phyloP scores from a whole-genome alignment of 2,888 invertebrate species.

The Macroteleia sp. region DNA sequence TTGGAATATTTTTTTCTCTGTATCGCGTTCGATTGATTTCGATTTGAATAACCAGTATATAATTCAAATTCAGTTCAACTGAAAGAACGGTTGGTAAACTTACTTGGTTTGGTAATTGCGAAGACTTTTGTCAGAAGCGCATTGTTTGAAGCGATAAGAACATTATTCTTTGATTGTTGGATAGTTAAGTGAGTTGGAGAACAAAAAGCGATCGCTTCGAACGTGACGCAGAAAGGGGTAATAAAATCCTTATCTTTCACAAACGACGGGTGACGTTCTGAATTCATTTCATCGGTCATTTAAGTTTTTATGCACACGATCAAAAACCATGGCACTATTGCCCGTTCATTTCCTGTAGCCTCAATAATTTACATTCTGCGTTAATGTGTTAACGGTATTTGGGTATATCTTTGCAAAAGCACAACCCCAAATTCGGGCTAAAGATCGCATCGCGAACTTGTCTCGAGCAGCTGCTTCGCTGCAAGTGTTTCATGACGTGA shows the following conservation, averaged over 20 bases:
- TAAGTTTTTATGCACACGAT: slow-evolving; percentile 63
- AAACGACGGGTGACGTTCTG: slow-evolving; percentile 53
- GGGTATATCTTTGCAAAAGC: slow-evolving; percentile 36
- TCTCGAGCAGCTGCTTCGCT: slow-evolving; percentile 39
- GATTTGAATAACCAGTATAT: slow-evolving; percentile 4
- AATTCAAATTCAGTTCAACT: slow-evolving; percentile 1
- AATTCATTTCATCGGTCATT: slow-evolving; percentile 63
- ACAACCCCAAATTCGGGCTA: slow-evolving; percentile 40
- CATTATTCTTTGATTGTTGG: slow-evolving; percentile 10
- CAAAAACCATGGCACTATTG: slow-evolving; percentile 25
- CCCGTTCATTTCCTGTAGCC: slow-evolving; percentile 44
- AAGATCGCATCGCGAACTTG: slow-evolving; percentile 44
- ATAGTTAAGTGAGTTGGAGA: slow-evolving; percentile 25
- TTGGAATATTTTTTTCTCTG: too few species aligned
- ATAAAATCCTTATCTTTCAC: slow-evolving; percentile 56
- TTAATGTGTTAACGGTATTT: slow-evolving; percentile 67
- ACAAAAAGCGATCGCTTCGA: slow-evolving; percentile 48
- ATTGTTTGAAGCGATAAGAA: slow-evolving; percentile 17
- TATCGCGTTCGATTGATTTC: slow-evolving; percentile 1
- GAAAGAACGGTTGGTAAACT: neutral
- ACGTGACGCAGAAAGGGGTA: slow-evolving; percentile 42
- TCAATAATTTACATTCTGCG: slow-evolving; percentile 60
- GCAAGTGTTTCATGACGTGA: slow-evolving; percentile 51
- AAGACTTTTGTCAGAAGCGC: slow-evolving; percentile 19
- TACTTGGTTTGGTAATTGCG: slow-evolving; percentile 16